Percentiles rank a stretch among this genome's conserved stretches.
Evolutionary conservation across 2,888 invertebrate species (phyloP).

Genomic region (Dichetophora obliterata): DNA sequence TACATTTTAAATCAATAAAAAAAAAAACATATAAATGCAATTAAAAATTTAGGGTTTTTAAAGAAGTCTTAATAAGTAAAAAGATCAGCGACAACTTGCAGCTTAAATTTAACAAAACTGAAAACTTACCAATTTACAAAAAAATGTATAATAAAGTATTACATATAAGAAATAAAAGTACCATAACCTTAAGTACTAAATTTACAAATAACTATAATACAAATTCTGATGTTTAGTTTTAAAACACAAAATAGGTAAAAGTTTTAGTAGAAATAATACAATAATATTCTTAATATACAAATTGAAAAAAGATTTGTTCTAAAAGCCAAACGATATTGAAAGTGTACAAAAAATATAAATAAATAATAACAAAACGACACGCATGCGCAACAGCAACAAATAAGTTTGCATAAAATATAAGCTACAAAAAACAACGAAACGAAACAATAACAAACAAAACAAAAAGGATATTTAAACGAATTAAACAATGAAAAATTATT

Average conservation of each 20-base stretch:
- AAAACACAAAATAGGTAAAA: not conserved
- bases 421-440: not conserved
- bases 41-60: no score
- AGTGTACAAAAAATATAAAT: slow-evolving; percentile 1
- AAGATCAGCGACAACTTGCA: no score
- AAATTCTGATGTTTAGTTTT: not conserved
- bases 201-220: no score
- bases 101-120: no score
- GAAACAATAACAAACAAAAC: not conserved
- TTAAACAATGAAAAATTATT: slow-evolving; percentile 30
- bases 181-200: no score
- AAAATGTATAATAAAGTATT: no score
- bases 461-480: not conserved
- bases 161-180: no score
- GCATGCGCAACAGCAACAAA: not conserved
- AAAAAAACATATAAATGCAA: no score
- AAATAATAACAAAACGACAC: not conserved
- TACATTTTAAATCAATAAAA: no score
- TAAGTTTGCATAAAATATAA: not conserved
- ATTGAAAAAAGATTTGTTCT: slow-evolving; percentile 21
- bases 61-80: no score
- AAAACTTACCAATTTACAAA: no score
- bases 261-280: not conserved
- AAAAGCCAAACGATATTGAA: slow-evolving; percentile 19
- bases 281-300: not conserved